Base-by-base conservation (phyloP, 2,888 invertebrate species). In the Chrysodeixis includens region DNA sequence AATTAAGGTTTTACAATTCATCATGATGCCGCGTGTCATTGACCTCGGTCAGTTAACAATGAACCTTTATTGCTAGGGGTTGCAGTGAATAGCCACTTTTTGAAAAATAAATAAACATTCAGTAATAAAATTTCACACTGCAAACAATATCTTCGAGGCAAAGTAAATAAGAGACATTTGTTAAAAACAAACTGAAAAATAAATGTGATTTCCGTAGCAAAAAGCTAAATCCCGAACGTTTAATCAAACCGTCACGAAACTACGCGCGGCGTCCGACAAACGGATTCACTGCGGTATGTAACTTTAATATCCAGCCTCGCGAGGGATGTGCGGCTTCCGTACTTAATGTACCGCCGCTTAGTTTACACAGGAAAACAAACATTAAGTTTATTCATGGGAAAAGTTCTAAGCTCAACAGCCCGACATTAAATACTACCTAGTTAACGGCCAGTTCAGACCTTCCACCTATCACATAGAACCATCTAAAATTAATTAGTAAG, bases 361-460 rank as follows among this genome's bases (percentile, higher is more conserved):
- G 40, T 64, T 57, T 44, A 54, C 32, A 49, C 62, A 71, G 71
- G 56, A 67, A 71, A 65, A 1, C 51, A 40, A 55, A 55, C 56
- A 74, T 71, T 56, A 79, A 76, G 61, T 66, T 78, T 46, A 71
- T 56, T 57, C 49, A 56, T 58, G 54, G 20, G 61, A 62, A 66
- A 75, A 71, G 51, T 66, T 59, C 26, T 51, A 20, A 64, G 18
- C 57, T 44, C 64, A 58, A 40, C 16, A 62, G 35, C 12, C n/a
- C 12, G 40, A 20, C 51, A 32, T 70, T 62, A 40, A 49, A 53
- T 30, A 26, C 14, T 55, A 52, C 20, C 57, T 46, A 63, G 60
- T 61, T 76, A 66, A 56, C 59, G 44, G 30, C 18, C 35, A 14
- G 58, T 62, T 26, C n/a, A n/a, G n/a, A n/a, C n/a, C n/a, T n/a